Base-by-base conservation (phyloP, 2,113 vertebrate species). In the Ictalurus furcatus region DNA sequence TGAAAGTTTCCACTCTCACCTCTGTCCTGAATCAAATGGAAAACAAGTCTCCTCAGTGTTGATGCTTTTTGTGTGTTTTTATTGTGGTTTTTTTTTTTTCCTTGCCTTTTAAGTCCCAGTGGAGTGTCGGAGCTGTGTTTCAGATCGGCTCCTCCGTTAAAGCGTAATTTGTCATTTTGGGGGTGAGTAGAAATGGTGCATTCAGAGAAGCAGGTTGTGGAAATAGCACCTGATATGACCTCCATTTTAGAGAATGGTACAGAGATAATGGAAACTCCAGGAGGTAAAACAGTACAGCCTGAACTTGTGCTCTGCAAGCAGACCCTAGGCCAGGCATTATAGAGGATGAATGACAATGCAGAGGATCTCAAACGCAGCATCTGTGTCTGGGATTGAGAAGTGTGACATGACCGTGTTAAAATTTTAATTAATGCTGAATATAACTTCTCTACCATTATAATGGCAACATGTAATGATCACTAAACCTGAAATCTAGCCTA, bases 251-350 rank as follows among this genome's bases (percentile, higher is more conserved):
- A 94, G 92, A 93, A 95, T 92, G 92, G 92, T 94, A 93, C 87
- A 89, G 90, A 87, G 91, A 94, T 95, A 95, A 96, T 96, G 94
- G 90, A 94, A 96, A 94, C 95, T 92, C 90, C 93, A 85, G 95
- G 95, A 94, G 95, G 94, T 94, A 93, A 92, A 85, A 84, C 89
- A 92, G 78, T 88, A 69, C 88, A 79, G 89, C 56, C 87, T 88
- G 89, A 89, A 91, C 88, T 85, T 79, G 48, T 89, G 84, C 86
- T 91, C 89, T 67, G 67, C 17, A 28, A 59, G 37, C 67, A 89
- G 84, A 87, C 91, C 87, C 78, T 71, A 58, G 92, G 91, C 89
- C 91, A 90, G 78, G 90, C 91, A 91, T 91, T 92, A 91, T 59
- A 86, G 56, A 78, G 90, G 88, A 91, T 92, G 91, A 91, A 91